Conservation (phyloP, 2,113 vertebrate species). For the Cyanoliseus patagonus region DNA sequence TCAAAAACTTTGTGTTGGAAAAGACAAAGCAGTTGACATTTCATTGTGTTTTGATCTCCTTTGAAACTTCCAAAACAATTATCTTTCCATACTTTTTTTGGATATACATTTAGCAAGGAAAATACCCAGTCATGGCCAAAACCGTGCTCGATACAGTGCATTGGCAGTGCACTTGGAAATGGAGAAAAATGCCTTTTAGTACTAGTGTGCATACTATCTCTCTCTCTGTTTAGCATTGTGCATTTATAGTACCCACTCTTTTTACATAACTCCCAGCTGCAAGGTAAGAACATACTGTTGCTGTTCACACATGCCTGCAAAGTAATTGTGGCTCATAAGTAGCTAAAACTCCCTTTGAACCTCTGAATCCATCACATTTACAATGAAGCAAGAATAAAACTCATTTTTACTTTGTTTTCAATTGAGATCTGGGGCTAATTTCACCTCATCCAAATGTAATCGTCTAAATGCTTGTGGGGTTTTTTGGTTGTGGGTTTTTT, state of each 20-base stretch:
- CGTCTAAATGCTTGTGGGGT: background rate
- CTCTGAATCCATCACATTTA: background rate
- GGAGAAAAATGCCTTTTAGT: background rate
- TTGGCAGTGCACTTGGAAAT: background rate
- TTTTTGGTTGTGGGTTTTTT: background rate
- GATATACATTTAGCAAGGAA: background rate
- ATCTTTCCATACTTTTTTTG: background rate
- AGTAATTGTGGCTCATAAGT: background rate
- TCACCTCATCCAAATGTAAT: background rate
- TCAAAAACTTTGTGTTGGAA: slow-evolving; percentile 70
- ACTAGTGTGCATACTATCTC: background rate
- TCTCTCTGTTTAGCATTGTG: background rate
- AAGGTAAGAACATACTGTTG: background rate
- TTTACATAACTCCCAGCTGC: background rate
- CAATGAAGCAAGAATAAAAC: background rate
- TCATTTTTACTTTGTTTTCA: background rate
- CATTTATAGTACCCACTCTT: background rate
- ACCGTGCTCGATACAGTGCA: background rate
- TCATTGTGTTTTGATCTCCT: background rate
- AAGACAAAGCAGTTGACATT: slow-evolving; percentile 66
- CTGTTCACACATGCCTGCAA: background rate
- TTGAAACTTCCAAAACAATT: background rate
- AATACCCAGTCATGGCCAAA: background rate
- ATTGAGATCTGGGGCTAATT: background rate
- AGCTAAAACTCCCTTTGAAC: background rate